phyloP scores from a whole-genome alignment of 2,113 vertebrate species.

The Aramus guarauna region DNA sequence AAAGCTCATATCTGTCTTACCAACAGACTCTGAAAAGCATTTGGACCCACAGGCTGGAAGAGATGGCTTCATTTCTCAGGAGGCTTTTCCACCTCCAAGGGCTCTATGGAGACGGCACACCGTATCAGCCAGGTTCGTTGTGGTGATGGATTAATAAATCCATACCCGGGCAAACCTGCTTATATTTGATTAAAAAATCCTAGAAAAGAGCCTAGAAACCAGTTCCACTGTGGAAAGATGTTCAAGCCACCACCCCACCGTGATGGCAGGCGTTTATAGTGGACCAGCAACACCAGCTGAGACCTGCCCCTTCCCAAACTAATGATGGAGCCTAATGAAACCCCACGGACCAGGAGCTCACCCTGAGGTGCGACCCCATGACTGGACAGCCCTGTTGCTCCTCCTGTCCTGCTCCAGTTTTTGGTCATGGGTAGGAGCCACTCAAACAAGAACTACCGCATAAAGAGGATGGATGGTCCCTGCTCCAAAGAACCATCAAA shows the following conservation, averaged over 20 bases:
- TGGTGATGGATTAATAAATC: neutral
- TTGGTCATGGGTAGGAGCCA: neutral
- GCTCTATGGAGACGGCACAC: fast-evolving
- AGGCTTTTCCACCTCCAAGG: neutral
- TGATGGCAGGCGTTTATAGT: neutral
- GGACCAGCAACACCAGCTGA: neutral
- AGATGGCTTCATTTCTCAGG: neutral
- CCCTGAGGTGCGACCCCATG: neutral
- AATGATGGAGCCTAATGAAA: neutral
- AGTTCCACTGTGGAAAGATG: neutral
- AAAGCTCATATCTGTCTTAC: neutral
- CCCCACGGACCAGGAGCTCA: neutral
- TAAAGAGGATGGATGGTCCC: too few species aligned
- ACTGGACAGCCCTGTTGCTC: neutral
- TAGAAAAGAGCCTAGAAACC: neutral
- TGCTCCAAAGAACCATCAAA: neutral
- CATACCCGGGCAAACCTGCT: neutral
- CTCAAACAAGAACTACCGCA: fast-evolving
- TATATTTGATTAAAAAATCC: neutral
- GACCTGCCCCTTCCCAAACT: neutral
- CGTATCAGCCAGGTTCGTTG: neutral
- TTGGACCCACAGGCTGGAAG: neutral
- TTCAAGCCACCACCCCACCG: neutral
- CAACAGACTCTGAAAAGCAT: neutral
- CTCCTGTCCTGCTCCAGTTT: neutral